Percentiles rank a stretch among this genome's conserved stretches.
These are phyloP conservation scores for Eumacrocentrus americanus DNA, from an alignment of 2,888 invertebrate species.

Conservation along the genomic window DNA sequence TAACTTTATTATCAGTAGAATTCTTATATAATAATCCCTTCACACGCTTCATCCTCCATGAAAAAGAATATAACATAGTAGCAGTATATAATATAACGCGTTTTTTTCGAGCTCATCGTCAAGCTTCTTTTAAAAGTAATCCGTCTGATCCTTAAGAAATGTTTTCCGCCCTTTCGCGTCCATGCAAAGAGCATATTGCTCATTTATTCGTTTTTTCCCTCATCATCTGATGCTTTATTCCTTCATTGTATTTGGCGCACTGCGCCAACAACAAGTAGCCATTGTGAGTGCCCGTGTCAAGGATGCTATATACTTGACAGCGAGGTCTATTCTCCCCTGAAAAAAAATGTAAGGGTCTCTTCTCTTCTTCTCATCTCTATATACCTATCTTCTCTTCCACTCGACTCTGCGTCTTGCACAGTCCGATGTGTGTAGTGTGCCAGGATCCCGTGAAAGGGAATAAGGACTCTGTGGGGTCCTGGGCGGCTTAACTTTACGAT, in stretches of 20 bases:
- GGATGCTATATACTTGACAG: conserved; percentile 54
- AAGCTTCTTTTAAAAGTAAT: conserved; percentile 5
- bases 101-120: not conserved
- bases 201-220: conserved; percentile 8
- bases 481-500: conserved; percentile 59
- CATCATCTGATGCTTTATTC: not conserved
- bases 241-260: conserved; percentile 37
- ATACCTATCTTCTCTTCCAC: conserved; percentile 24
- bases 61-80: not conserved
- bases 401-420: not conserved
- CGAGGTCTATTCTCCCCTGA: conserved; percentile 26
- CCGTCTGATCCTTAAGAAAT: conserved; percentile 5
- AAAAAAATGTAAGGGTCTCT: conserved; percentile 12
- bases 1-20: not conserved
- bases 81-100: too few species aligned
- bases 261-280: conserved; percentile 45
- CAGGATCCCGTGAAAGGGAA: conserved; percentile 24
- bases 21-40: too few species aligned
- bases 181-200: conserved; percentile 22
- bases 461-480: conserved; percentile 48
- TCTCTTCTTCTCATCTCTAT: conserved; percentile 6
- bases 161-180: conserved; percentile 26
- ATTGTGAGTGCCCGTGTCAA: conserved; percentile 56
- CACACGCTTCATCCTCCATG: not conserved
- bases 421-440: not conserved